Evolutionary conservation across 2,888 invertebrate species (phyloP).

Genomic region (Rhagophthalmus giganteus): DNA sequence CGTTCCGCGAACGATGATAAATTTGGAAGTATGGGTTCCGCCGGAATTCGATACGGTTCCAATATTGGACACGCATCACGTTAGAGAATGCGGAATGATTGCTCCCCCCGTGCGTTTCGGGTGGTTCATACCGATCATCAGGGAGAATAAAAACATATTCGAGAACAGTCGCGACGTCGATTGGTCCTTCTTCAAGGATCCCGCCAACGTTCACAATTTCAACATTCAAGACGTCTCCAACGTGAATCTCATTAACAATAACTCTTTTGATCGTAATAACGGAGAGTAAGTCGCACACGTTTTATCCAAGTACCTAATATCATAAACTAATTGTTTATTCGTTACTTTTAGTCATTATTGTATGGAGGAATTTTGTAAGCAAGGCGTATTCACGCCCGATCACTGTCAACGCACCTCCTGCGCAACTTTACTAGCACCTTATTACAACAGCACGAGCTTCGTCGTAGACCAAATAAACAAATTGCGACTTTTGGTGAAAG

Average conservation of each 20-base stretch:
- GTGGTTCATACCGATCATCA: slow-evolving; percentile 63
- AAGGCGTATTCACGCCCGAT: slow-evolving; percentile 63
- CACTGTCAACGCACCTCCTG: slow-evolving; percentile 57
- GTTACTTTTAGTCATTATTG: slow-evolving; percentile 56
- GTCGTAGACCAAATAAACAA: slow-evolving; percentile 64
- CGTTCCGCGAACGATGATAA: slow-evolving; percentile 60
- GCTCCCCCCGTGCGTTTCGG: slow-evolving; percentile 64
- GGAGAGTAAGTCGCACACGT: not conserved
- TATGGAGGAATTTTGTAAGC: slow-evolving; percentile 55
- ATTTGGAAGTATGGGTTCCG: slow-evolving; percentile 72
- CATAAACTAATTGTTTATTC: no score
- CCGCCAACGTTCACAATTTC: slow-evolving; percentile 57
- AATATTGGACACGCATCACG: slow-evolving; percentile 50
- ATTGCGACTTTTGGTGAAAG: slow-evolving; percentile 64
- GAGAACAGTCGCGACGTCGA: slow-evolving; percentile 43
- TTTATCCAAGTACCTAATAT: no score
- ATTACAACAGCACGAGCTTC: slow-evolving; percentile 59
- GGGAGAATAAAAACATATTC: slow-evolving; percentile 43
- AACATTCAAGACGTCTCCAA: slow-evolving; percentile 50
- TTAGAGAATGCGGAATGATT: slow-evolving; percentile 60
- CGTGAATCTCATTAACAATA: slow-evolving; percentile 44
- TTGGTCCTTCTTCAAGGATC: slow-evolving; percentile 61
- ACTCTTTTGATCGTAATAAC: slow-evolving; percentile 36
- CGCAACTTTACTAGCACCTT: slow-evolving; percentile 58
- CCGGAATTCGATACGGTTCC: slow-evolving; percentile 62